Percentiles rank a stretch among this genome's conserved stretches.
Conservation (phyloP, 2,888 invertebrate genomes). For the Mayetiola destructor region DNA sequence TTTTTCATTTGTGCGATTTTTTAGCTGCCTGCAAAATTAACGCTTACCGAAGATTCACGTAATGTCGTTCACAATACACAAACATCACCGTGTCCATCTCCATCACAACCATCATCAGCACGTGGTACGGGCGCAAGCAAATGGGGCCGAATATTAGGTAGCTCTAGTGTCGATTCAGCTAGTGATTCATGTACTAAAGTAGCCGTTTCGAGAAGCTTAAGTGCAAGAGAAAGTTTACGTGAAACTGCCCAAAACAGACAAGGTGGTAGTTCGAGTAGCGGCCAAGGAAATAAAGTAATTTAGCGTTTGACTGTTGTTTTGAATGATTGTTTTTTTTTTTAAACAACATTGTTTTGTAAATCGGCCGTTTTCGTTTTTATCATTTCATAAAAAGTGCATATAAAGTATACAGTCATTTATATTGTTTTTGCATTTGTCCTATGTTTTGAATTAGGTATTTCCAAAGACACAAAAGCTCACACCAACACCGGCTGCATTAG, state of each 20-base stretch:
- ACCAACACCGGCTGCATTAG: constrained; percentile 38
- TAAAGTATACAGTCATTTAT: too few species aligned
- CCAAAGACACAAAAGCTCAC: constrained; percentile 55
- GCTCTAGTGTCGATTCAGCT: constrained; percentile 60
- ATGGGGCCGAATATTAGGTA: constrained; percentile 71
- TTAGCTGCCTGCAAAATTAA: constrained; percentile 36
- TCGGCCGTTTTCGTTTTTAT: too few species aligned
- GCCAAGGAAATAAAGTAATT: constrained; percentile 37
- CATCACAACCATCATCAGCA: constrained; percentile 38
- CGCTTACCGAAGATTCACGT: constrained; percentile 36
- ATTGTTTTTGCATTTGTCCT: constrained; percentile 16
- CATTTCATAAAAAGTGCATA: too few species aligned
- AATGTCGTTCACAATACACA: constrained; percentile 33
- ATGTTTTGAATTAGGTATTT: constrained; percentile 38
- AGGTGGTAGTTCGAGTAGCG: constrained; percentile 35
- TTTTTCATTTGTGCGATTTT: constrained; percentile 21
- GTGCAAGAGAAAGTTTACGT: constrained; percentile 39
- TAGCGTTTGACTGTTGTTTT: background rate
- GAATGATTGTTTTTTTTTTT: background rate
- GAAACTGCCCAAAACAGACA: constrained; percentile 33
- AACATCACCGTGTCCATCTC: constrained; percentile 35
- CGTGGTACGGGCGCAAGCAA: constrained; percentile 46
- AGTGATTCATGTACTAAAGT: constrained; percentile 44
- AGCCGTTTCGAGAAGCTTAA: constrained; percentile 42
- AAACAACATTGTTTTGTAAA: background rate